These are phyloP conservation scores for Peromyscus melanophrys DNA, from an alignment of 2,797 vertebrate species.

Conservation along the genomic window DNA sequence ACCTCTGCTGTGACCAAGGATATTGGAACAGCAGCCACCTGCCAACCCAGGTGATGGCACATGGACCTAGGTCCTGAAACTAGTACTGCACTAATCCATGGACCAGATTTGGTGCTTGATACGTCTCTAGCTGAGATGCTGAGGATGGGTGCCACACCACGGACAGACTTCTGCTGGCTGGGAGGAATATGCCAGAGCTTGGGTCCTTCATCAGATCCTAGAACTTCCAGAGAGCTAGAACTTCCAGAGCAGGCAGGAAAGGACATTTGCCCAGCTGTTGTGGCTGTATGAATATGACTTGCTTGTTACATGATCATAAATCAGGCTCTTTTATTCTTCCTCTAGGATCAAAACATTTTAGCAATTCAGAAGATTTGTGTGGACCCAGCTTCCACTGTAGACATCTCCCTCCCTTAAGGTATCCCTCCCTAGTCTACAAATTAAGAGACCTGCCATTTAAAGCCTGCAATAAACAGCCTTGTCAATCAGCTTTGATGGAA, in stretches of 20 bases:
- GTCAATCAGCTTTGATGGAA: conserved; percentile 72
- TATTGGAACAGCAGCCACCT: not conserved
- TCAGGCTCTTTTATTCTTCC: conserved; percentile 50
- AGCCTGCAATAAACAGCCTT: conserved; percentile 57
- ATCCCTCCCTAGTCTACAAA: conserved; percentile 69
- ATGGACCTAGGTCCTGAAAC: not conserved
- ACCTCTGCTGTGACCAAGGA: not conserved
- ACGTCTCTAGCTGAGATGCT: not conserved
- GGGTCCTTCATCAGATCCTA: not conserved
- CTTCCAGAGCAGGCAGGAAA: conserved; percentile 49
- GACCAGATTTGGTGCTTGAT: not conserved
- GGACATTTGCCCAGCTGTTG: conserved; percentile 74
- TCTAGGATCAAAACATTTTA: conserved; percentile 68
- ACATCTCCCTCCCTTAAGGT: conserved; percentile 28
- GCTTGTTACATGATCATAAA: conserved; percentile 69
- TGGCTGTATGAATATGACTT: conserved; percentile 60
- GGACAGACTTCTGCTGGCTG: not conserved
- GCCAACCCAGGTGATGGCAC: not conserved
- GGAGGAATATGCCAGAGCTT: not conserved
- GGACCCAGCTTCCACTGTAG: conserved; percentile 49
- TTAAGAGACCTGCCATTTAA: conserved; percentile 64
- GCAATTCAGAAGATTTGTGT: conserved; percentile 58
- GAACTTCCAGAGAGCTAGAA: conserved; percentile 55
- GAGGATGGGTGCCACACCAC: not conserved
- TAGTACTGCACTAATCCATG: not conserved